A percentile compares a stretch with the other conserved stretches of the same genome.
phyloP scores from a whole-genome alignment of 2,888 invertebrate genomes.

The Epistrophe eligans region DNA sequence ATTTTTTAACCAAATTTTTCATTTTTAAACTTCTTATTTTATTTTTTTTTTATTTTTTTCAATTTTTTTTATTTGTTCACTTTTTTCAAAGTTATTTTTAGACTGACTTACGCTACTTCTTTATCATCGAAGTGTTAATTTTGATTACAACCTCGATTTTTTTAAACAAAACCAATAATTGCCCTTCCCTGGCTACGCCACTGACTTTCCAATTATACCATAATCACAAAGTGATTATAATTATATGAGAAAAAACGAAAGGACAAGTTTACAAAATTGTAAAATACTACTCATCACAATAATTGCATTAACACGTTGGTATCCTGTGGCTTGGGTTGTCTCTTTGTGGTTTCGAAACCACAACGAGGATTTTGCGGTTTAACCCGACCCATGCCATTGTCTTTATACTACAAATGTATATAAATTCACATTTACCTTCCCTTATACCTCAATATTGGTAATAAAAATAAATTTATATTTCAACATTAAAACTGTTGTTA shows the following conservation, averaged over 20 bases:
- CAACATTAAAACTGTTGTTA: neutral
- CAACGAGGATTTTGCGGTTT: slow-evolving; percentile 53
- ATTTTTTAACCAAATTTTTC: no score
- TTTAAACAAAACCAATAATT: no score
- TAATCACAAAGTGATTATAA: neutral
- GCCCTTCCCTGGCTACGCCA: no score
- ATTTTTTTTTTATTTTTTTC: no score
- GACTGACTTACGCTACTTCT: no score
- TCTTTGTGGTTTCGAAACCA: slow-evolving; percentile 35
- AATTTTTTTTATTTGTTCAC: no score
- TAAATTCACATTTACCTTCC: neutral
- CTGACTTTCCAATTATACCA: neutral
- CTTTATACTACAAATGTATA: neutral
- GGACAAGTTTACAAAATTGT: slow-evolving; percentile 34
- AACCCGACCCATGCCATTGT: slow-evolving; percentile 6
- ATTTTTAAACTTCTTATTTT: no score
- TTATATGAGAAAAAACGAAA: neutral
- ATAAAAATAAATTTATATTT: slow-evolving; percentile 28
- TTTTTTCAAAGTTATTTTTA: no score
- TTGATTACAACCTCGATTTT: no score
- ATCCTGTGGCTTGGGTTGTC: slow-evolving; percentile 29
- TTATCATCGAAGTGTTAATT: no score
- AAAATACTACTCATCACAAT: slow-evolving; percentile 34
- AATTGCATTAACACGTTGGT: slow-evolving; percentile 47
- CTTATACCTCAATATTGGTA: neutral